These are phyloP conservation scores for Molorchus minor DNA, from an alignment of 2,888 invertebrate genomes.

Conservation along the genomic window DNA sequence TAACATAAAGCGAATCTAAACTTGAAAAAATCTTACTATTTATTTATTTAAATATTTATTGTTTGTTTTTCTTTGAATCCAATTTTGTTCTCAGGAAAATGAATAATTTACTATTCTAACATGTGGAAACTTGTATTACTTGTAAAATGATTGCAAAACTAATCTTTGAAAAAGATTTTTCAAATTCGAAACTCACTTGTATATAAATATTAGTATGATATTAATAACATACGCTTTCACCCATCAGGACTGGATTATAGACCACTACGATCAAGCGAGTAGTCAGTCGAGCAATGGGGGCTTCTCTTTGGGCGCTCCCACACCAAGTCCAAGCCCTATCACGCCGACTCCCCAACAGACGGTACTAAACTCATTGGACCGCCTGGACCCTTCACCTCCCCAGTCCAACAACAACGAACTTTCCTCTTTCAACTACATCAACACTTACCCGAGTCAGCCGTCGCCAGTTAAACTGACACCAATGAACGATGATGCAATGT, in stretches of 20 bases:
- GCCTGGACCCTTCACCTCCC: slow-evolving; percentile 42
- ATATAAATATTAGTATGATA: too few relatives aligned
- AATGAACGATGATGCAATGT: slow-evolving; percentile 56
- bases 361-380: slow-evolving; percentile 35
- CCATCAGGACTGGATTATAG: slow-evolving; percentile 59
- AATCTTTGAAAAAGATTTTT: too few relatives aligned
- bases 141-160: too few relatives aligned
- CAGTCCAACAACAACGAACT: slow-evolving; percentile 32
- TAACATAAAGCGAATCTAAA: too few relatives aligned
- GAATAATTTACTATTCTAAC: too few relatives aligned
- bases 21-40: too few relatives aligned
- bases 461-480: slow-evolving; percentile 60
- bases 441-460: slow-evolving; percentile 52
- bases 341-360: slow-evolving; percentile 47
- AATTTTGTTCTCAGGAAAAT: too few relatives aligned
- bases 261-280: slow-evolving; percentile 63
- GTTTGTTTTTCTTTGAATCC: slow-evolving; percentile 1
- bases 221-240: too few relatives aligned
- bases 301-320: slow-evolving; percentile 55
- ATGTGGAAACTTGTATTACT: too few relatives aligned
- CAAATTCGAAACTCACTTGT: too few relatives aligned
- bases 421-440: slow-evolving; percentile 49
- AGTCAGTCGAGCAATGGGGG: slow-evolving; percentile 61
- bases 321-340: slow-evolving; percentile 57
- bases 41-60: neutral